Evolutionary conservation across 2,797 vertebrate genomes (phyloP).

Genomic region (Anguilla anguilla): DNA sequence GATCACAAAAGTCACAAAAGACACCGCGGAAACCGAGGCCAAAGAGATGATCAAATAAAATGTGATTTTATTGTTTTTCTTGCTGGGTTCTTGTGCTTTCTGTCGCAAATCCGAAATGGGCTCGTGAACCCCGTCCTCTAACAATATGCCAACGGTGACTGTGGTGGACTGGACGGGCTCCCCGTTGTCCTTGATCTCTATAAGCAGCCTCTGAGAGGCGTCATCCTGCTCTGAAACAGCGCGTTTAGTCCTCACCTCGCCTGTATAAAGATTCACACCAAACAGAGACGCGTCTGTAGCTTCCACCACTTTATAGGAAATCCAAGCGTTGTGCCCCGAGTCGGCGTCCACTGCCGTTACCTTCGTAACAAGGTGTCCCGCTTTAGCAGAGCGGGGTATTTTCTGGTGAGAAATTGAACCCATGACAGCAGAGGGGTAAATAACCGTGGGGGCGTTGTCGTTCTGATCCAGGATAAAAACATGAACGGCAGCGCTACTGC

Average conservation of each 20-base stretch:
- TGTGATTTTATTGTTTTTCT: slow-evolving; percentile 54
- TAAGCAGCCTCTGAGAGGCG: slow-evolving; percentile 38
- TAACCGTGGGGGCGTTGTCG: slow-evolving; percentile 39
- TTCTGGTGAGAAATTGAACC: slow-evolving; percentile 31
- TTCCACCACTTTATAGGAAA: slow-evolving; percentile 66
- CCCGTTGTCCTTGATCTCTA: slow-evolving; percentile 45
- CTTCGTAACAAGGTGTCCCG: slow-evolving; percentile 40
- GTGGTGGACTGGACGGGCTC: slow-evolving; percentile 53
- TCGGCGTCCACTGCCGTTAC: slow-evolving; percentile 42
- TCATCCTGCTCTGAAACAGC: slow-evolving; percentile 42
- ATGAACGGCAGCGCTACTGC: slow-evolving; percentile 37
- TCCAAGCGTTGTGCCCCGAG: slow-evolving; percentile 60
- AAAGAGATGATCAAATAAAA: slow-evolving; percentile 69
- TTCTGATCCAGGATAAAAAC: slow-evolving; percentile 44
- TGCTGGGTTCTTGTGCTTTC: slow-evolving; percentile 50
- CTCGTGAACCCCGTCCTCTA: slow-evolving; percentile 61
- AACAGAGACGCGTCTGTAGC: slow-evolving; percentile 60
- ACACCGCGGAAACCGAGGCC: slow-evolving; percentile 65
- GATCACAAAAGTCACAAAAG: slow-evolving; percentile 59
- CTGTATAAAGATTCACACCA: slow-evolving; percentile 43
- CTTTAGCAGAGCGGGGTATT: slow-evolving; percentile 36
- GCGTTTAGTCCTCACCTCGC: slow-evolving; percentile 45
- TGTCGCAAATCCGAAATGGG: slow-evolving; percentile 58
- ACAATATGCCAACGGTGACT: slow-evolving; percentile 62
- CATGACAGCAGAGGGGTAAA: slow-evolving; percentile 36